Evolutionary conservation across 1,140 invertebrate species (phyloP).

Genomic region (Drosophila rufa): DNA sequence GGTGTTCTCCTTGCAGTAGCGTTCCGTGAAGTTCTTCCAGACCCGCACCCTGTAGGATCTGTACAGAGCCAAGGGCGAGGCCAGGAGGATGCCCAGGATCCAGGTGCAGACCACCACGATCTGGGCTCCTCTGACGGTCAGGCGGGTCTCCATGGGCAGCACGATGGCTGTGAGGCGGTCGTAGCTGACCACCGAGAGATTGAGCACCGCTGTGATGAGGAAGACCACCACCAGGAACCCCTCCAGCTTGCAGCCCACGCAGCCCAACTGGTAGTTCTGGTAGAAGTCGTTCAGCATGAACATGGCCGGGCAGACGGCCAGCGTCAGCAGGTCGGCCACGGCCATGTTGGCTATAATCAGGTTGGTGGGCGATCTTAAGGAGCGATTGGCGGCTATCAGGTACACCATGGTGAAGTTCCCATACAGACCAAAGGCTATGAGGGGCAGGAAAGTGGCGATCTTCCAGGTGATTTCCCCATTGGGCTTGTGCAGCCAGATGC

Average conservation of each 20-base stretch:
- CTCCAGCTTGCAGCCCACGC: constrained; percentile 89
- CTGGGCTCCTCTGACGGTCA: constrained; percentile 87
- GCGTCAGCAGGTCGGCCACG: constrained; percentile 90
- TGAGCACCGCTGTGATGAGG: constrained; percentile 90
- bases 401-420: constrained; percentile 90
- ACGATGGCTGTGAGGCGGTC: constrained; percentile 93
- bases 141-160: constrained; percentile 88
- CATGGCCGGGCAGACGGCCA: constrained; percentile 91
- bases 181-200: constrained; percentile 92
- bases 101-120: constrained; percentile 89
- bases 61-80: constrained; percentile 88
- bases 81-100: constrained; percentile 87
- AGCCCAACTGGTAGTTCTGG: constrained; percentile 91
- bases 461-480: constrained; percentile 88
- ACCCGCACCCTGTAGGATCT: constrained; percentile 88
- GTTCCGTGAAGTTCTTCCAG: constrained; percentile 90
- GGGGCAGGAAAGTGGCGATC: constrained; percentile 86
- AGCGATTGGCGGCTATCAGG: constrained; percentile 88
- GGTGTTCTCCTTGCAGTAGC: constrained; percentile 89
- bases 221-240: constrained; percentile 89
- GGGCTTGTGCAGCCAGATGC: constrained; percentile 88
- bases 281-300: constrained; percentile 90
- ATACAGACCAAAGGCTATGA: constrained; percentile 89
- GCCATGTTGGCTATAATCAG: constrained; percentile 93
- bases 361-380: constrained; percentile 91